phyloP scores from a whole-genome alignment of 2,888 invertebrate genomes.

The Netelia melanura region DNA sequence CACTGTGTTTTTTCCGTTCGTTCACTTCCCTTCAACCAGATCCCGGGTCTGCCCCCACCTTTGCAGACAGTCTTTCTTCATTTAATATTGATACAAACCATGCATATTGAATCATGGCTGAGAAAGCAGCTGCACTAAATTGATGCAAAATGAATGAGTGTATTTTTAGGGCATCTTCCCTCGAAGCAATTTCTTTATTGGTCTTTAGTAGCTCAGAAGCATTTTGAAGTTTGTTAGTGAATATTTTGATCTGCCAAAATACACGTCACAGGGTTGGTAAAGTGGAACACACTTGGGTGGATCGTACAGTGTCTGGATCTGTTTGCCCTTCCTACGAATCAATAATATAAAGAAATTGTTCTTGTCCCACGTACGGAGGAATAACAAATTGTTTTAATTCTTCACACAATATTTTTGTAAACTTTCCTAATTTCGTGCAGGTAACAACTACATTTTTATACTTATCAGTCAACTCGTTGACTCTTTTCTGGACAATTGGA shows the following conservation, averaged over 20 bases:
- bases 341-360: too few relatives aligned
- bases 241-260: not conserved
- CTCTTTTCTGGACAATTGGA: conserved; percentile 40
- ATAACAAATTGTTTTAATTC: too few relatives aligned
- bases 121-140: conserved; percentile 36
- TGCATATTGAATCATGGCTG: conserved; percentile 32
- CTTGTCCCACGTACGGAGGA: too few relatives aligned
- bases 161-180: not conserved
- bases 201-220: conserved; percentile 13
- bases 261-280: not conserved
- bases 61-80: too few relatives aligned
- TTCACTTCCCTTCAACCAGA: too few relatives aligned
- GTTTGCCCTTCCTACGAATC: too few relatives aligned
- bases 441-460: conserved; percentile 47
- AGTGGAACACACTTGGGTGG: not conserved
- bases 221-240: conserved; percentile 10
- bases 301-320: too few relatives aligned
- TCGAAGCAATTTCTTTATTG: conserved; percentile 18
- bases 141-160: conserved; percentile 29
- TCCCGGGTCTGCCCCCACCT: too few relatives aligned
- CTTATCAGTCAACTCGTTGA: not conserved
- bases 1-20: too few relatives aligned
- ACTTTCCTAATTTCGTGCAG: conserved; percentile 32
- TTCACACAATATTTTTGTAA: too few relatives aligned
- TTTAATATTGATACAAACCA: conserved; percentile 5